Evolutionary conservation across 1,140 invertebrate genomes (phyloP), one percentile per base, ranked within the genome.

Genomic region (Myzus persicae): DNA sequence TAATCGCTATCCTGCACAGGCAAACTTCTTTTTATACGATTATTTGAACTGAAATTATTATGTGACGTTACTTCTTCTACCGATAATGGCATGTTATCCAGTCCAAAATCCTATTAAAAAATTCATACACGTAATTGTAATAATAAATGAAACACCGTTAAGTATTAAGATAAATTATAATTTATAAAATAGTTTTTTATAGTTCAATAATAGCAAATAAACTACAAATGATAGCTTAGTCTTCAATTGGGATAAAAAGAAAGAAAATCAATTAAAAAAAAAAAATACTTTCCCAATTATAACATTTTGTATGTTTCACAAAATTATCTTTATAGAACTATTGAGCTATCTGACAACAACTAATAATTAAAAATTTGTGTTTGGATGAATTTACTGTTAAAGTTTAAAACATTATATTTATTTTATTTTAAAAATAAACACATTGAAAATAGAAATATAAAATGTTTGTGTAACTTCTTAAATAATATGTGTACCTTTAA

Each of bases 11-110:
- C 40, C 54, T 51, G n/a, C 24, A 22, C 40, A 0, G 44, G 42
- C 18, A 54, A n/a, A 82, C 91, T 82, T 82, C 91, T 82, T 84
- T 93, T 93, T 84, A 93, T 93, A 48, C 91, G 91, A 42, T 93
- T 92, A 36, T 92, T 93, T 51, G 76, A 93, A 93, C 91, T 93
- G 24, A 93, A 93, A 93, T 93, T 93, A 48, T 51, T 93, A n/a
- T 93, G 91, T 22, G 38, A n/a, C 11, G 46, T 20, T 5, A 93
- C 2, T 40, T 51, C 46, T 51, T 93, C 91, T 2, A 84, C 14
- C 7, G 91, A 93, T n/a, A 93, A 18, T 22, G 81, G 91, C 48
- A 93, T 51, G 36, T 93, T 93, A 40, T 93, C 91, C 6, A 24
- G 18, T 38, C 91, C 91, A 85, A 85, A 93, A 51, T 93, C 91